Evolutionary conservation across 2,797 vertebrate species (phyloP).

Genomic region (Argyrosomus regius): DNA sequence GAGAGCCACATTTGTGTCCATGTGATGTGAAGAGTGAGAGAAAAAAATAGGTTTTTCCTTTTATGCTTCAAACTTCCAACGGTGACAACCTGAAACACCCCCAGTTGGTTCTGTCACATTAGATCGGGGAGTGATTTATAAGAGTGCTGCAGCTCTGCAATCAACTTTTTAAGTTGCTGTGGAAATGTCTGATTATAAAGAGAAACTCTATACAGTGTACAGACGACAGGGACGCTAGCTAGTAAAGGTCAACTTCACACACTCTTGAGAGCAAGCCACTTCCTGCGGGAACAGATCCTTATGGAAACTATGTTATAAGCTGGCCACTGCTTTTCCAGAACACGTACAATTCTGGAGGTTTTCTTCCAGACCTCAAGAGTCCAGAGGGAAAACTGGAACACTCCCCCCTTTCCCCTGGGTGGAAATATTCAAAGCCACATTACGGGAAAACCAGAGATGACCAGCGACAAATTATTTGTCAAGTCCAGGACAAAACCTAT

Average conservation of each 20-base stretch:
- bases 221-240: slow-evolving; percentile 77
- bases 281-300: slow-evolving; percentile 80
- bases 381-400: slow-evolving; percentile 73
- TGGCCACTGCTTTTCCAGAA: slow-evolving; percentile 63
- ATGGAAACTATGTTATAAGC: slow-evolving; percentile 71
- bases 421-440: slow-evolving; percentile 70
- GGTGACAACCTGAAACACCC: slow-evolving; percentile 85
- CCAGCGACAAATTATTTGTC: slow-evolving; percentile 57
- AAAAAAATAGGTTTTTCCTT: slow-evolving; percentile 63
- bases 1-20: slow-evolving; percentile 80
- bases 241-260: slow-evolving; percentile 76
- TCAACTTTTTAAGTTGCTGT: slow-evolving; percentile 80
- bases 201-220: slow-evolving; percentile 76
- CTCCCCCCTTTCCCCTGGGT: slow-evolving; percentile 53
- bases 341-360: slow-evolving; percentile 58
- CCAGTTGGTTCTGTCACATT: slow-evolving; percentile 73
- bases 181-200: slow-evolving; percentile 82
- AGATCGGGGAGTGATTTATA: slow-evolving; percentile 70
- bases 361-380: slow-evolving; percentile 73
- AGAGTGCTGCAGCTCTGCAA: slow-evolving; percentile 75
- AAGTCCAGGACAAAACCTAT: slow-evolving; percentile 47
- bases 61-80: slow-evolving; percentile 82
- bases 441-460: slow-evolving; percentile 73
- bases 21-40: slow-evolving; percentile 72
- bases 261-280: slow-evolving; percentile 73